A percentile compares a stretch with the other conserved stretches of the same genome.
Evolutionary conservation across 2,888 invertebrate species (phyloP).

Genomic region (Ophion slaviceki): DNA sequence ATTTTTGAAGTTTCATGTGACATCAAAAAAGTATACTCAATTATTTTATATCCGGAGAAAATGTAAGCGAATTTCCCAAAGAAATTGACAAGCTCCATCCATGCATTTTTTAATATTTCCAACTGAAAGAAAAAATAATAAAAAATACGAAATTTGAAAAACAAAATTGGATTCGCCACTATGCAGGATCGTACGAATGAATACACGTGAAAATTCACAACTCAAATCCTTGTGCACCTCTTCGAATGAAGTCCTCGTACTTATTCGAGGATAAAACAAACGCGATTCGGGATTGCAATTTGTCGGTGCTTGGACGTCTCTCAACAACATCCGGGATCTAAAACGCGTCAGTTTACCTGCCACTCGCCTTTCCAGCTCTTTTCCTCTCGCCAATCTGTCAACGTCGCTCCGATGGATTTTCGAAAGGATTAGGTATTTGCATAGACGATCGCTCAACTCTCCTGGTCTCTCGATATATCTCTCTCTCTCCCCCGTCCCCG

Average conservation of each 20-base stretch:
- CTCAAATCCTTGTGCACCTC: background rate
- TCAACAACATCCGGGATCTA: constrained; percentile 42
- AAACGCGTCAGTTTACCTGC: constrained; percentile 48
- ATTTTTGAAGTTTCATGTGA: too few relatives aligned
- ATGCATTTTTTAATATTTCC: too few relatives aligned
- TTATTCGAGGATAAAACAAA: constrained; percentile 39
- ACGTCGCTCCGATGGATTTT: constrained; percentile 81
- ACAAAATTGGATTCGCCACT: too few relatives aligned
- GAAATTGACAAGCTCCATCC: too few relatives aligned
- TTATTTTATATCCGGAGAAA: too few relatives aligned
- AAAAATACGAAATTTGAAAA: too few relatives aligned
- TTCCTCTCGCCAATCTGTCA: constrained; percentile 79
- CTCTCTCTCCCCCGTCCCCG: constrained; percentile 19
- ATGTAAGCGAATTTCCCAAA: background rate
- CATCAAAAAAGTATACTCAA: too few relatives aligned
- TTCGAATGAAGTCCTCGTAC: background rate
- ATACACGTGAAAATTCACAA: background rate
- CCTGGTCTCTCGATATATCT: constrained; percentile 25
- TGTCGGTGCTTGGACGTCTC: constrained; percentile 35
- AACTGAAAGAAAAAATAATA: too few relatives aligned
- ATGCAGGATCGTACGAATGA: too few relatives aligned
- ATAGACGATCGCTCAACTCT: constrained; percentile 81
- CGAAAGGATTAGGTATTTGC: constrained; percentile 83
- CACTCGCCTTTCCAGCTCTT: constrained; percentile 20
- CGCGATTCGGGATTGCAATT: constrained; percentile 53